Conservation (phyloP, 1,140 invertebrate genomes). For the Agrypnia vestita region DNA sequence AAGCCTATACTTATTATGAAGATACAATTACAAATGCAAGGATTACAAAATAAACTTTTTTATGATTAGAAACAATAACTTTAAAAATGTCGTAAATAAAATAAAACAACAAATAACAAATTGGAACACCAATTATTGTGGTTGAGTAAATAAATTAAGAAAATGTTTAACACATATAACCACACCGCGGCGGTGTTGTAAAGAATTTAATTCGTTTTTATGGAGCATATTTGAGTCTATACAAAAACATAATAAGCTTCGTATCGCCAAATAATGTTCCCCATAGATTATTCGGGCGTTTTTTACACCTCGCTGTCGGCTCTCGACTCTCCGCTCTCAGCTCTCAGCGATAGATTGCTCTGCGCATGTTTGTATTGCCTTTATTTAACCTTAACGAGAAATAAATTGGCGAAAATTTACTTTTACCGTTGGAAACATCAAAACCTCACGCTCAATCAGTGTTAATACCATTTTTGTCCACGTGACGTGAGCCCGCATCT, state of each 20-base stretch:
- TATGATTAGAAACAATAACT: too few relatives aligned
- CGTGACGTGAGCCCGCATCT: background rate
- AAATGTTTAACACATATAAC: too few relatives aligned
- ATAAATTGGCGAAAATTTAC: conserved; percentile 50
- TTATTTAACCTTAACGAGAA: conserved; percentile 52
- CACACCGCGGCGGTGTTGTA: background rate
- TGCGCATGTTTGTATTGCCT: conserved; percentile 37
- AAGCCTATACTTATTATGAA: too few relatives aligned
- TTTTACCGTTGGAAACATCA: conserved; percentile 41
- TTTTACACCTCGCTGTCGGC: conserved; percentile 12
- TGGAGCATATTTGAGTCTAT: conserved; percentile 9
- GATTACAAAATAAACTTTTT: too few relatives aligned
- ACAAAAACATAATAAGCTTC: conserved; percentile 47
- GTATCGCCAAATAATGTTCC: conserved; percentile 35
- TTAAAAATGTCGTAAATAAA: too few relatives aligned
- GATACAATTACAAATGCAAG: too few relatives aligned
- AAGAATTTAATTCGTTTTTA: conserved; percentile 25
- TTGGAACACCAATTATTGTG: too few relatives aligned
- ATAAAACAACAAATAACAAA: too few relatives aligned
- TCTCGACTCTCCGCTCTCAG: background rate
- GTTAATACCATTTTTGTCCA: conserved; percentile 13
- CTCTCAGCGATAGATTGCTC: conserved; percentile 42
- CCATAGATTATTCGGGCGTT: conserved; percentile 23
- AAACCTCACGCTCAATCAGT: conserved; percentile 34
- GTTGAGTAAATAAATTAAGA: too few relatives aligned